These are phyloP conservation scores for Drosophila pachea DNA, from an alignment of 1,140 invertebrate species.

Conservation along the genomic window DNA sequence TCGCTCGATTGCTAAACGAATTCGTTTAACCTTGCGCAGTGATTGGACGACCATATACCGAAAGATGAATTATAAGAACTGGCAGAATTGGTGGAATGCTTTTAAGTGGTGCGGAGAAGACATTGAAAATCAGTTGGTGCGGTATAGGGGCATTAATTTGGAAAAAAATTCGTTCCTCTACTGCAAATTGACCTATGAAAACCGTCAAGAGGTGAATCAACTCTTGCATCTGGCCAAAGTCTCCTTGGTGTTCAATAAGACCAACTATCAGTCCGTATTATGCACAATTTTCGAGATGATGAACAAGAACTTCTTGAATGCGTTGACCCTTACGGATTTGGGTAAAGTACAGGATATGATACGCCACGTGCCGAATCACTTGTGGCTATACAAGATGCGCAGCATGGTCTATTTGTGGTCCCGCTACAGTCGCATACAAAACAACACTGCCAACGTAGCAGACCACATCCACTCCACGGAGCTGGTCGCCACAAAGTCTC, in stretches of 20 bases:
- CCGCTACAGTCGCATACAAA: conserved; percentile 22
- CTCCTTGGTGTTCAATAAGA: conserved; percentile 20
- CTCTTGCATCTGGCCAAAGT: background rate
- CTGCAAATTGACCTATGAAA: background rate
- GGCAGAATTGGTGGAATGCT: conserved; percentile 50
- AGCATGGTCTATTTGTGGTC: conserved; percentile 51
- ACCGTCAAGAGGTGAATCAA: rapidly evolving
- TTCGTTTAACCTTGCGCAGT: conserved; percentile 3
- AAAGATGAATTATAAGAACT: conserved; percentile 19
- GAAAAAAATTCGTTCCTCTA: conserved; percentile 12
- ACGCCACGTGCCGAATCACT: conserved; percentile 45
- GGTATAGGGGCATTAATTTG: conserved; percentile 27
- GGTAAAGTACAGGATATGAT: conserved; percentile 42
- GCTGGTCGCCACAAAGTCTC: background rate
- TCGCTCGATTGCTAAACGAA: background rate
- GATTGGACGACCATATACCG: conserved; percentile 29
- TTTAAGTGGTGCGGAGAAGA: conserved; percentile 28
- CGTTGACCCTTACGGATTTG: background rate
- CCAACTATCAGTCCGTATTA: conserved; percentile 27
- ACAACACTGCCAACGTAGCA: background rate
- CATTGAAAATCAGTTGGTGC: conserved; percentile 30
- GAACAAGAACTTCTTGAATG: conserved; percentile 19
- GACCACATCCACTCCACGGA: background rate
- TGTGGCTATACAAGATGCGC: conserved; percentile 52
- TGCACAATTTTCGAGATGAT: conserved; percentile 29